Percentiles rank a stretch among this genome's conserved stretches.
Conservation (phyloP, 2,888 invertebrate species). For the Ptilodon capucinus region DNA sequence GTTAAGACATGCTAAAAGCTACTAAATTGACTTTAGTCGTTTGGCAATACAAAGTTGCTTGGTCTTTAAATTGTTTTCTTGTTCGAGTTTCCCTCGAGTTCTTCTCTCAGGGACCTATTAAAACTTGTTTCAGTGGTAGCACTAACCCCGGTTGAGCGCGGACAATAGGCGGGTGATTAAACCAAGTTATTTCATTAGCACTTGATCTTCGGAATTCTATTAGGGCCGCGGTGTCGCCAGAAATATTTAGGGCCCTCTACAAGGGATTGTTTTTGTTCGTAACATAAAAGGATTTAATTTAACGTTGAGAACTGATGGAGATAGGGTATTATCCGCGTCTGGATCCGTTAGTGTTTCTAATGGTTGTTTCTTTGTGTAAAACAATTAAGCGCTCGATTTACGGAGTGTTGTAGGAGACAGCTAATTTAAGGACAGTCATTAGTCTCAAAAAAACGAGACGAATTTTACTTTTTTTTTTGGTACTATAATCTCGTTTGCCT, state of each 20-base stretch:
- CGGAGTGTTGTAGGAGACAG: neutral
- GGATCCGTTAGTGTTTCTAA: neutral
- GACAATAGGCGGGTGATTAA: conserved; percentile 52
- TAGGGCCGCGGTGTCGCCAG: conserved; percentile 21
- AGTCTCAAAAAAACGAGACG: too few relatives aligned
- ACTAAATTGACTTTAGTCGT: too few relatives aligned
- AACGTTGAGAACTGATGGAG: conserved; percentile 6
- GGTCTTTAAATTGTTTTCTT: too few relatives aligned
- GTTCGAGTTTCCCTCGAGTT: too few relatives aligned
- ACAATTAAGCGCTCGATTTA: neutral
- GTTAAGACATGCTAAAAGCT: too few relatives aligned
- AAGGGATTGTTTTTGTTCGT: conserved; percentile 8
- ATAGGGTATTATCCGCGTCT: neutral
- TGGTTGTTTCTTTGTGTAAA: neutral
- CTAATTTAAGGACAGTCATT: neutral
- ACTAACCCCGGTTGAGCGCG: conserved; percentile 10
- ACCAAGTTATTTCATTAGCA: conserved; percentile 62
- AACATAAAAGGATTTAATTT: conserved; percentile 14
- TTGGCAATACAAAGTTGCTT: too few relatives aligned
- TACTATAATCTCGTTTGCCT: too few relatives aligned
- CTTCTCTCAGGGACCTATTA: neutral
- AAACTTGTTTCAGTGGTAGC: conserved; percentile 13
- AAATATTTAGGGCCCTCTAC: conserved; percentile 32
- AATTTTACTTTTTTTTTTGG: too few relatives aligned
- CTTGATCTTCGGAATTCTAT: conserved; percentile 48